Evolutionary conservation across 1,140 invertebrate species (phyloP), one percentile per base, ranked within the genome.

Genomic region (Aradophagus sp.): DNA sequence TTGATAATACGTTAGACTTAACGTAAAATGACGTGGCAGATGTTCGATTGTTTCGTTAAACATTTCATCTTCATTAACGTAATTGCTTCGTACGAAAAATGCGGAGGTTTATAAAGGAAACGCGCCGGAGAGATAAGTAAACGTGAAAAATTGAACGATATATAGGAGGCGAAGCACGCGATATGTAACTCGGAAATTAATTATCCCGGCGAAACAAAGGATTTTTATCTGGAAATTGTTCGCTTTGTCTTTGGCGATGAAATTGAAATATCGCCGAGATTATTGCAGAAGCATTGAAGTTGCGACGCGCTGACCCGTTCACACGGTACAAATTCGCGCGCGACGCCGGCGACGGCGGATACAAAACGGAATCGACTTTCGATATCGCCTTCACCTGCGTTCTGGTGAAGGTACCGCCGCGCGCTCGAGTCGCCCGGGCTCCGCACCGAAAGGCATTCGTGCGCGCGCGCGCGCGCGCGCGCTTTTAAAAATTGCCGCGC

Each of bases 291-390:
- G 32, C 50, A 61, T 68, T 61, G 52, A 65, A 65, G 61, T 41
- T 39, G 31, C 56, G 27, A 48, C 55, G 47, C 41, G 36, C 50
- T 61, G 61, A 52, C 32, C 42, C 63, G 78, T 80, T 82, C 79
- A 77, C 78, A 82, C 78, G 78, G 61, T 73, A 75, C 71, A 72
- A 78, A 81, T 82, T 80, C 75, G 70, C 73, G n/a, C n/a, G n/a
- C n/a, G n/a, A n/a, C n/a, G n/a, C n/a, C n/a, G n/a, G n/a, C n/a
- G n/a, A n/a, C n/a, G 56, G 67, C 67, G 72, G 62, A 66, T 73
- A 74, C 65, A 76, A 80, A 81, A 82, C 74, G 78, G 77, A 76
- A 81, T 76, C 72, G 68, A 80, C 76, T 76, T 78, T 80, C 74
- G 63, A 82, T 78, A 80, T 71, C 68, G 75, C 80, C 71, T 80